Base-by-base conservation (phyloP, 2,888 invertebrate species). In the Amblyteles armatorius region DNA sequence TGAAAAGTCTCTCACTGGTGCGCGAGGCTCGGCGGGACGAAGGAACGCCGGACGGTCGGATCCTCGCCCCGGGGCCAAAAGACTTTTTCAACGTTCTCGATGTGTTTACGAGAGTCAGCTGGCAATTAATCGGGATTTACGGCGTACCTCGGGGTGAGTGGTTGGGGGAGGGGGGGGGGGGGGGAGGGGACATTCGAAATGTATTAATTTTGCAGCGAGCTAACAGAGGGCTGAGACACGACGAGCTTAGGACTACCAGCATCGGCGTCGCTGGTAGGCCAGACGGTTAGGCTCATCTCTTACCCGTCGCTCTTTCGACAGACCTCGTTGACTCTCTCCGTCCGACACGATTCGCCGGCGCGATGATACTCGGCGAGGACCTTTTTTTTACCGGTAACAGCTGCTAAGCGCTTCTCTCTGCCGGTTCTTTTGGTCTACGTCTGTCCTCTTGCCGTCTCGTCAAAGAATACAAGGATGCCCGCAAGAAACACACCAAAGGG, bases 41-140 rank as follows among this genome's bases (percentile, higher is more conserved):
- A 36, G 68, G 50, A 60, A 48, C 57, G 82, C 29, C 26, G 79
- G 71, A 65, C 81, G 77, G 19, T 52, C 60, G 60, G 60, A 29
- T 63, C 60, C 60, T 65, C 52, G 71, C 84, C 76, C 79, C 55
- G 33, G 50, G 78, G 78, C 73, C 78, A 67, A 74, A 74, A 84
- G 63, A 79, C 73, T 82, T 84, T 84, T 84, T 82, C 78, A 84
- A 82, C 81, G 68, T 82, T 69, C 81, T 65, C 84, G 81, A 84
- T 84, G 84, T 84, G 81, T 90, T 92, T 90, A 90, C 89, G 89
- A 90, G 90, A 89, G 88, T 83, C 89, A 88, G 89, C 87, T 88
- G 89, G 90, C 91, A 91, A 92, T 92, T 92, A 92, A 91, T 92
- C 88, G 89, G 88, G 88, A 92, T 92, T 92, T 92, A 92, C 90